Evolutionary conservation across 2,888 invertebrate species (phyloP).

Genomic region (Ypsolopha scabrella): DNA sequence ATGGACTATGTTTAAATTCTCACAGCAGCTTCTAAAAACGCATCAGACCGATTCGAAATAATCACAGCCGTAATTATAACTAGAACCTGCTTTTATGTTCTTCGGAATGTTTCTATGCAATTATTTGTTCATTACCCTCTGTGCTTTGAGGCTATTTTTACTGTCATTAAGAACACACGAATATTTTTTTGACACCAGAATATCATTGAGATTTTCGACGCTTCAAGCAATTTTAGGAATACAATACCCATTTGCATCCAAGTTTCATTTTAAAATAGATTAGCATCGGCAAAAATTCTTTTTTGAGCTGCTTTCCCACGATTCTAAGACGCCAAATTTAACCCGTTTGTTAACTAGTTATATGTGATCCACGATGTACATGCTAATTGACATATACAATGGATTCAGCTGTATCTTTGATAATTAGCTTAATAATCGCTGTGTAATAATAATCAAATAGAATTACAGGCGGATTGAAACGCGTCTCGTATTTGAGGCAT

Average conservation of each 20-base stretch:
- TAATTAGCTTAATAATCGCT: slow-evolving; percentile 57
- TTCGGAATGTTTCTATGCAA: slow-evolving; percentile 48
- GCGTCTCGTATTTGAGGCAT: slow-evolving; percentile 14
- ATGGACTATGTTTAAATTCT: too few relatives aligned
- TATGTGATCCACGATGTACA: slow-evolving; percentile 25
- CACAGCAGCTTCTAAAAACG: too few relatives aligned
- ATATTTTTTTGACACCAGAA: slow-evolving; percentile 25
- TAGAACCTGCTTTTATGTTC: slow-evolving; percentile 23
- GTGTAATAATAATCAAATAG: slow-evolving; percentile 54
- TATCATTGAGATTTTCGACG: slow-evolving; percentile 22
- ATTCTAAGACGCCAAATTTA: too few relatives aligned
- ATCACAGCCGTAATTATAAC: slow-evolving; percentile 35
- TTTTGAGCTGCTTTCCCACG: too few relatives aligned
- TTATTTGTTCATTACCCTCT: slow-evolving; percentile 59
- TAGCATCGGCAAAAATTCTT: too few relatives aligned
- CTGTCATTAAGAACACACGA: slow-evolving; percentile 48
- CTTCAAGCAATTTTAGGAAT: slow-evolving; percentile 11
- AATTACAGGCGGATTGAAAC: slow-evolving; percentile 48
- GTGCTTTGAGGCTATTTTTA: slow-evolving; percentile 31
- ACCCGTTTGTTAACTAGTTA: too few relatives aligned
- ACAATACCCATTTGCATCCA: too few relatives aligned
- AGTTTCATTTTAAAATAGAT: too few relatives aligned
- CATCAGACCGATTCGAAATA: slow-evolving; percentile 11
- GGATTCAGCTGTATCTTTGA: slow-evolving; percentile 33
- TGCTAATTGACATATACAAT: slow-evolving; percentile 45